phyloP scores from a whole-genome alignment of 2,113 vertebrate species.

The Malurus elegans region DNA sequence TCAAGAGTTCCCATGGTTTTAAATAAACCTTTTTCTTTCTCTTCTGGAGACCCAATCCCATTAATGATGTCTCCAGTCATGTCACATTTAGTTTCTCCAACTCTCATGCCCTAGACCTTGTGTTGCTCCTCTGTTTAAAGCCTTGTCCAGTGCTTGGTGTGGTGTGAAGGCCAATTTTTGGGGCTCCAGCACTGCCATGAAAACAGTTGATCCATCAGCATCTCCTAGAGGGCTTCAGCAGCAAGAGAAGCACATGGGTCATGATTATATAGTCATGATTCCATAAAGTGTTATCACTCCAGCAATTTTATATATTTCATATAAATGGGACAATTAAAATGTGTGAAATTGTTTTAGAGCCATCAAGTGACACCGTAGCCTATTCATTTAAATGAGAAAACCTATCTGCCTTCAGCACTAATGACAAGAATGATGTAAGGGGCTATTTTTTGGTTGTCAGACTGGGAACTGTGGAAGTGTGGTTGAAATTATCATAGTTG shows the following conservation, averaged over 20 bases:
- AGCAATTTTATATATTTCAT: background rate
- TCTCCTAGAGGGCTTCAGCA: background rate
- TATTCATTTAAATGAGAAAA: background rate
- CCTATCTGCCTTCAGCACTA: background rate
- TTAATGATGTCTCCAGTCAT: background rate
- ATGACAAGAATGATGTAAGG: background rate
- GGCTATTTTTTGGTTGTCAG: background rate
- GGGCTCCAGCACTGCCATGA: background rate
- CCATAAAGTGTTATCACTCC: background rate
- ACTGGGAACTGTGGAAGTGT: background rate
- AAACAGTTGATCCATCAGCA: background rate
- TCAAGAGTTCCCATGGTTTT: background rate
- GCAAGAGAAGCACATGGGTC: background rate
- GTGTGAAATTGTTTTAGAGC: background rate
- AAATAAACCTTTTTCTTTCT: background rate
- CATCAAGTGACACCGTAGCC: background rate
- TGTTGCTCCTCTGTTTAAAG: background rate
- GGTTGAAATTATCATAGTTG: slow-evolving; percentile 3
- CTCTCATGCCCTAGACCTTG: background rate
- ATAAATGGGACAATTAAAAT: background rate
- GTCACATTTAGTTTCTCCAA: accelerated
- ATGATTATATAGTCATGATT: background rate
- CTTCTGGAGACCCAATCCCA: background rate
- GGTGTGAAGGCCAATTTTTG: accelerated
- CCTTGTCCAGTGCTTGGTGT: background rate